These are phyloP conservation scores for Nephrotoma guestfalica DNA, from an alignment of 2,888 invertebrate genomes.

Conservation along the genomic window DNA sequence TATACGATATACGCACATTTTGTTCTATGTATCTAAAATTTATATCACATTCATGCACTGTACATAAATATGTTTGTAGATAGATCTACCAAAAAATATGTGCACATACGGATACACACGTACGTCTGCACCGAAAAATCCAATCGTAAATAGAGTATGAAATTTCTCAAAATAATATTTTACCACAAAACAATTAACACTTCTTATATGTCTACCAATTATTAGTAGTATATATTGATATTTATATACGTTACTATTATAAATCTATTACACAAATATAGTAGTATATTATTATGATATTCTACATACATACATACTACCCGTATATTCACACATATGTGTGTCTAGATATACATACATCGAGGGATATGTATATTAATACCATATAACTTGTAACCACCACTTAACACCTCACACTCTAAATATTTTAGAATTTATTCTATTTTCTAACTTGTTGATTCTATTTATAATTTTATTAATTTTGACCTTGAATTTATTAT, in stretches of 20 bases:
- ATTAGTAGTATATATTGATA: not conserved
- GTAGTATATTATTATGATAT: not conserved
- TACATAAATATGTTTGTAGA: not conserved
- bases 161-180: not conserved
- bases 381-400: not conserved
- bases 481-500: constrained; percentile 1
- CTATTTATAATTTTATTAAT: not conserved
- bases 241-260: not conserved
- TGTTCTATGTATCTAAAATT: not conserved
- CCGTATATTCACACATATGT: no score
- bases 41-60: not conserved
- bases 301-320: no score
- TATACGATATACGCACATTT: not conserved
- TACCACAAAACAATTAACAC: not conserved
- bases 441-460: constrained; percentile 3
- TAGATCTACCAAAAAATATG: not conserved
- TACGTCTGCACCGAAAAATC: not conserved
- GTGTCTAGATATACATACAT: no score
- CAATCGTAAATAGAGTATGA: not conserved
- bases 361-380: not conserved
- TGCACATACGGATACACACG: not conserved
- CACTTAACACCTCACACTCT: constrained; percentile 4
- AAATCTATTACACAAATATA: not conserved
- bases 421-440: constrained; percentile 1
- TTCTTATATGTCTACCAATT: not conserved